phyloP scores from a whole-genome alignment of 2,888 invertebrate species.

The Mayetiola destructor region DNA sequence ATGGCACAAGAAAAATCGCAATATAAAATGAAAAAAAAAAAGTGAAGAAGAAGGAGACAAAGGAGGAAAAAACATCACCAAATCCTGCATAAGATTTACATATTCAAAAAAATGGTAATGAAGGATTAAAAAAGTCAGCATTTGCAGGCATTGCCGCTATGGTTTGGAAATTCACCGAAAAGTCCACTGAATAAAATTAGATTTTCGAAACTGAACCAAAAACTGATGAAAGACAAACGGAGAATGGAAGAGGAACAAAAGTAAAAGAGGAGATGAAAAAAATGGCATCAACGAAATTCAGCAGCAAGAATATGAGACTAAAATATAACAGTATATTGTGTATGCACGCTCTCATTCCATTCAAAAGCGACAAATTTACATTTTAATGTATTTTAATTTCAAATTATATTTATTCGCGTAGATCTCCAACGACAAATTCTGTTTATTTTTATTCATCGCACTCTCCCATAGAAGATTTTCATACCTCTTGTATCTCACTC shows the following conservation, averaged over 20 bases:
- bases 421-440: too few relatives aligned
- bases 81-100: constrained; percentile 3
- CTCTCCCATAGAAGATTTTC: background rate
- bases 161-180: background rate
- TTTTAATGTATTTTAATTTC: constrained; percentile 12
- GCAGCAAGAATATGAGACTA: too few relatives aligned
- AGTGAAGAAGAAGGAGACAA: too few relatives aligned
- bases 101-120: constrained; percentile 10
- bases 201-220: too few relatives aligned
- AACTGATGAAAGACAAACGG: background rate
- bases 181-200: constrained; percentile 13
- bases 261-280: background rate
- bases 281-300: too few relatives aligned
- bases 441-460: too few relatives aligned
- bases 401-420: constrained; percentile 10
- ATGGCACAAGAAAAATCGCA: too few relatives aligned
- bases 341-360: background rate
- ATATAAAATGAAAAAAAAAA: too few relatives aligned
- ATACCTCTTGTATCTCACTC: background rate
- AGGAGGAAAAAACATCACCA: background rate
- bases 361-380: constrained; percentile 1
- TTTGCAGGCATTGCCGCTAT: background rate
- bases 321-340: background rate
- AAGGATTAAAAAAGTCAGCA: constrained; percentile 13
- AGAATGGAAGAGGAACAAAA: background rate